These are phyloP conservation scores for Drosophila bocki DNA, from an alignment of 1,140 invertebrate genomes.

Conservation along the genomic window DNA sequence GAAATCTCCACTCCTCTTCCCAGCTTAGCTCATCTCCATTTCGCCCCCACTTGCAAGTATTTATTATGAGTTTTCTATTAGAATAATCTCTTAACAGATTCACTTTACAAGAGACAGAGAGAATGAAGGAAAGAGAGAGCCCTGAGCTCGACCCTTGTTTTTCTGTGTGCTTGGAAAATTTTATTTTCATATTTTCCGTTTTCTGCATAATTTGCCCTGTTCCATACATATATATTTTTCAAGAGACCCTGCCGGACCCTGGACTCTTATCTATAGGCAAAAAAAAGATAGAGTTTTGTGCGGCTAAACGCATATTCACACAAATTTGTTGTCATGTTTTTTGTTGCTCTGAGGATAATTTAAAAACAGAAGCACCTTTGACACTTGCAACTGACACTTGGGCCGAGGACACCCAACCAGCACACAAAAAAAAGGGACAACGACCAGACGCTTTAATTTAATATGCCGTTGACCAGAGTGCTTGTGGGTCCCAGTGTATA, in stretches of 20 bases:
- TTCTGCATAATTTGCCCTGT: slow-evolving; percentile 75
- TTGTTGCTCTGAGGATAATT: slow-evolving; percentile 70
- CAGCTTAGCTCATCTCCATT: slow-evolving; percentile 14
- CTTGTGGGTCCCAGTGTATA: neutral
- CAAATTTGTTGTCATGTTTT: slow-evolving; percentile 79
- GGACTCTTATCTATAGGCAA: slow-evolving; percentile 60
- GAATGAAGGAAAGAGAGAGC: neutral
- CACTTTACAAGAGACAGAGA: slow-evolving; percentile 36
- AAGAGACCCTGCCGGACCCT: slow-evolving; percentile 20
- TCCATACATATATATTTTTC: slow-evolving; percentile 42
- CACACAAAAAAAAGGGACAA: slow-evolving; percentile 19
- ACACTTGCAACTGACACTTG: slow-evolving; percentile 82
- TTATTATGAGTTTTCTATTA: slow-evolving; percentile 64
- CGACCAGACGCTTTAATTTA: slow-evolving; percentile 77
- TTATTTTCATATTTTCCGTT: slow-evolving; percentile 52
- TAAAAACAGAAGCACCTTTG: slow-evolving; percentile 81
- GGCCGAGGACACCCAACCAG: slow-evolving; percentile 26
- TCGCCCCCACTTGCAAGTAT: slow-evolving; percentile 13
- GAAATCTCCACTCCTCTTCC: slow-evolving; percentile 5
- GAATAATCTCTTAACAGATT: slow-evolving; percentile 62
- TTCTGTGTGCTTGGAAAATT: slow-evolving; percentile 13
- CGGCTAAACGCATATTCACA: slow-evolving; percentile 79
- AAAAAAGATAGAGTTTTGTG: slow-evolving; percentile 57
- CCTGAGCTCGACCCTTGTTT: slow-evolving; percentile 39
- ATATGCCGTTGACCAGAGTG: slow-evolving; percentile 77